A percentile compares a stretch with the other conserved stretches of the same genome.
These are phyloP conservation scores for Emydoidea blandingii DNA, from an alignment of 2,797 vertebrate species.

Conservation along the genomic window DNA sequence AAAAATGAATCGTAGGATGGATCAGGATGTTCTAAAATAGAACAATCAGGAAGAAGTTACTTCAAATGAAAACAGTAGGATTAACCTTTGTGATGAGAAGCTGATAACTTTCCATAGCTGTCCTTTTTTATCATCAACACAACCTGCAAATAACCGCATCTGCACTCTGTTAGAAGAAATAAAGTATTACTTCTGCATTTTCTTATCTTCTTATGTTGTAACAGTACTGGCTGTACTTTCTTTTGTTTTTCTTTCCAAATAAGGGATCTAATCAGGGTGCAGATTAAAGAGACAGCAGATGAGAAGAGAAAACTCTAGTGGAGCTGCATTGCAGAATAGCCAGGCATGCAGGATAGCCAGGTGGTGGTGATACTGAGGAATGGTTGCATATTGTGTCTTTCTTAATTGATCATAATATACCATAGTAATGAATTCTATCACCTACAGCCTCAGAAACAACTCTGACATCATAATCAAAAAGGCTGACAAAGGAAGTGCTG, in stretches of 20 bases:
- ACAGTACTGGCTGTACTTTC: not conserved
- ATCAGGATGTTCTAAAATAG: conserved; percentile 35
- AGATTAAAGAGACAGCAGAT: not conserved
- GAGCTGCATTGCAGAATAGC: not conserved
- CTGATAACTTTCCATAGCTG: not conserved
- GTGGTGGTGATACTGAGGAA: conserved; percentile 20
- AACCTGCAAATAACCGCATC: not conserved
- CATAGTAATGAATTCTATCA: not conserved
- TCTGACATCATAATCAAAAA: no score
- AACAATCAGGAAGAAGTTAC: not conserved
- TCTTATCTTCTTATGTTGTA: not conserved
- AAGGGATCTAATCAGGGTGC: not conserved
- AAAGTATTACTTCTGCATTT: not conserved
- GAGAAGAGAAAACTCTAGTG: not conserved
- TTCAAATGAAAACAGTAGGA: conserved; percentile 8
- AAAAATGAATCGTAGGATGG: not conserved
- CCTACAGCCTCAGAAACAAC: no score
- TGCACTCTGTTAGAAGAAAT: not conserved
- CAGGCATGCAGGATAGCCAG: conserved; percentile 18
- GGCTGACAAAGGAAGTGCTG: no score
- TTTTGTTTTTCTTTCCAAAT: not conserved
- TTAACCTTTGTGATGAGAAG: not conserved
- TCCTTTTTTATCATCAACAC: not conserved
- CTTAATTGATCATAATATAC: conserved; percentile 7
- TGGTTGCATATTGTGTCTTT: conserved; percentile 1